Base-by-base conservation (phyloP, 2,113 vertebrate species). In the Bostrychus sinensis region DNA sequence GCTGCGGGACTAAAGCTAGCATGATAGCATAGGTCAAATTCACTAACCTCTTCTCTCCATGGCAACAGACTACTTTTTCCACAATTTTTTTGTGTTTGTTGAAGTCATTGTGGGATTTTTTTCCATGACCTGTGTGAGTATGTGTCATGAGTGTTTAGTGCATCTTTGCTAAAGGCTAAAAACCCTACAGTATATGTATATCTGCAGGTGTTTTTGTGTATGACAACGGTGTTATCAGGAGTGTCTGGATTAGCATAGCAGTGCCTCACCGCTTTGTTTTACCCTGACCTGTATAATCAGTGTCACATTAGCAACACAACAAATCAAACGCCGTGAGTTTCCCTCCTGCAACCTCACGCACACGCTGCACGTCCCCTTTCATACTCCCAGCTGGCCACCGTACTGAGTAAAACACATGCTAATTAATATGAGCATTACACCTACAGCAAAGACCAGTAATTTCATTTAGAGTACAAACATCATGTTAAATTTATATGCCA, bases 241-340 rank as follows among this genome's bases (percentile, higher is more conserved):
- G 91, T 84, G 78, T 89, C 89, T 86, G 81, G 92, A 97, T 96
- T 96, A 96, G 95, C 95, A 97, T 95, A 94, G 95, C 95, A 92
- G 90, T 93, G 93, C 94, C 80, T 90, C 91, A 93, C 91, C 84
- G 92, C 93, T 94, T 98, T 98, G 96, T 98, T 96, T 98, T 95
- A 95, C 92, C 84, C 83, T 96, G 97, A 98, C 96, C 96, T 96
- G 96, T 97, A 97, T 98, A 98, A 98, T 98, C 95, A 95, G 95
- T 96, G 96, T 98, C 96, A 98, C 95, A 96, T 97, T 95, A 97
- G 95, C 96, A 98, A 98, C 94, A 97, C 96, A 98, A 98, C 96
- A 98, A 98, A 97, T 97, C 96, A 98, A 97, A 96, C 94, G 92
- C 92, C 93, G 94, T 87, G 93, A 96, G 94, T 93, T 93, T 93